Percentiles rank a stretch among this genome's conserved stretches.
phyloP scores from a whole-genome alignment of 2,888 invertebrate genomes.

The Nasonovia ribisnigri region DNA sequence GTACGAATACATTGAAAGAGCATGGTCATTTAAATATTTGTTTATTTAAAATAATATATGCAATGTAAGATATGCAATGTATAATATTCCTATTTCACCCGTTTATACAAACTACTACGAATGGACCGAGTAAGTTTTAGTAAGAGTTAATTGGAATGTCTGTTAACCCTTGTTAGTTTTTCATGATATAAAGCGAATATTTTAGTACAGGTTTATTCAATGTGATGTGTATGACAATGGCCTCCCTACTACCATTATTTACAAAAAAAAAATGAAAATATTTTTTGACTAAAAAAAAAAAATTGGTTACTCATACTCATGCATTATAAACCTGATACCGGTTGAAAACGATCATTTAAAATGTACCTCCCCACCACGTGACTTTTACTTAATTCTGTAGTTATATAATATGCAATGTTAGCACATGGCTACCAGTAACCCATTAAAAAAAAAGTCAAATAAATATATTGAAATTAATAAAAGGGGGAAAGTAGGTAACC shows the following conservation, averaged over 20 bases:
- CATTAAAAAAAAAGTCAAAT: background rate
- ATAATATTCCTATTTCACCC: background rate
- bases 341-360: background rate
- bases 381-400: background rate
- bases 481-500: background rate
- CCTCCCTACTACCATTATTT: background rate
- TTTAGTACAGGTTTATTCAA: background rate
- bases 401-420: background rate
- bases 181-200: background rate
- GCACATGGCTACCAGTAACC: background rate
- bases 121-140: background rate
- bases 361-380: background rate
- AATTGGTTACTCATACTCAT: background rate
- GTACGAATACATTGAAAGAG: background rate
- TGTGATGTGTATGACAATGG: background rate
- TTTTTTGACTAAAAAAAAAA: background rate
- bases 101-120: background rate
- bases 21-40: background rate
- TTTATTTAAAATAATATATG: background rate
- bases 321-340: background rate
- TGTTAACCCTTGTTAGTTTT: background rate
- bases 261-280: background rate
- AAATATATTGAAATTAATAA: background rate
- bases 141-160: background rate
- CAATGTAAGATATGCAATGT: background rate